phyloP scores from a whole-genome alignment of 2,797 vertebrate genomes.

The Cossypha dichroa region DNA sequence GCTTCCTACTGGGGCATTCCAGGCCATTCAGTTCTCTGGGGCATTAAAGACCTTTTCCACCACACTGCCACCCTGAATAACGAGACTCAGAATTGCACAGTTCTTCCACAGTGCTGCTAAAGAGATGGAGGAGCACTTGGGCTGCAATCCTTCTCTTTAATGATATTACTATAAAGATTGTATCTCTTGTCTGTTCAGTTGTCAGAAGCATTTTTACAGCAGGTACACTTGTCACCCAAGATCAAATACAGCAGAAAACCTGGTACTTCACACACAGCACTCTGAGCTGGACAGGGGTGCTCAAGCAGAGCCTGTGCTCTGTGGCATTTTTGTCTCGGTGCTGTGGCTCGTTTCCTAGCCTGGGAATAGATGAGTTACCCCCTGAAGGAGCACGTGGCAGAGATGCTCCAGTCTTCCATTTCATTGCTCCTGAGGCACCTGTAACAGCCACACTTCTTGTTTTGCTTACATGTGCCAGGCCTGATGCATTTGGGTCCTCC shows the following conservation, averaged over 20 bases:
- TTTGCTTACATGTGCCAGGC: neutral
- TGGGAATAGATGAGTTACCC: neutral
- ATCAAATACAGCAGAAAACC: neutral
- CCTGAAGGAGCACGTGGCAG: neutral
- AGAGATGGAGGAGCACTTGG: neutral
- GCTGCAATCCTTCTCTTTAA: constrained; percentile 11
- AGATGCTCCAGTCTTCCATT: neutral
- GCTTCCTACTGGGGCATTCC: neutral
- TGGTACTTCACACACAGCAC: neutral
- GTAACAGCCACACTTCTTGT: neutral
- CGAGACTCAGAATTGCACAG: neutral
- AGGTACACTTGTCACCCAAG: neutral
- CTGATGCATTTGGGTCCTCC: neutral
- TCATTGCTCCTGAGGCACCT: neutral
- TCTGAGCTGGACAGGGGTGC: neutral
- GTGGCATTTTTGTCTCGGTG: neutral
- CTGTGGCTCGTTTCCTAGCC: neutral
- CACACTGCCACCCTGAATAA: neutral
- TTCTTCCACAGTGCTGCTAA: neutral
- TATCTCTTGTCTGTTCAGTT: neutral
- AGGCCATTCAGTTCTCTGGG: neutral
- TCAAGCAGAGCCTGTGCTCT: neutral
- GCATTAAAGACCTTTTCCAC: neutral
- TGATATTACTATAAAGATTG: neutral
- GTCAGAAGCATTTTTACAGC: neutral